Base-by-base conservation (phyloP, 2,113 vertebrate genomes). In the Rhynchomys soricoides region DNA sequence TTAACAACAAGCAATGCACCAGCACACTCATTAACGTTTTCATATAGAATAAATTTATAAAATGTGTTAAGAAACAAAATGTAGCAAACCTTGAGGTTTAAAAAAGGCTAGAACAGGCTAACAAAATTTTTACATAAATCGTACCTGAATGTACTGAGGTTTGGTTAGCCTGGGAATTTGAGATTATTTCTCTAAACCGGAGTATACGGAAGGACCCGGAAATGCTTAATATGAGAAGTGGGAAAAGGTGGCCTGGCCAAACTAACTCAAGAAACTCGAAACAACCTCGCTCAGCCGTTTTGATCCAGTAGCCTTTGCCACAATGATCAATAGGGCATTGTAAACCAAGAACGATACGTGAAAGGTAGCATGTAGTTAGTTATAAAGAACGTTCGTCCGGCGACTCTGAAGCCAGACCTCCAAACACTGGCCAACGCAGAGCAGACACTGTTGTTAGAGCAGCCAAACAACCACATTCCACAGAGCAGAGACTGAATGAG, bases 321-420 rank as follows among this genome's bases (percentile, higher is more conserved):
- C 26, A 64, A 40, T 73, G 4, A 7, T 12, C 9, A 62, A 40
- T 50, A 64, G 85, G 1, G n/a, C 92, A 70, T 31, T 59, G 57
- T 81, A 64, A 95, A 96, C 70, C 29, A 91, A 78, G 24, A 66
- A 50, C 37, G 17, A 24, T 45, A 19, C 26, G 52, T 22, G 2
- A 70, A 62, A 91, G 5, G 5, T 68, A 95, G 37, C 17, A 81
- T 70, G 34, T 22, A 37, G 26, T 29, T 89, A 87, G 52, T n/a
- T 92, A 92, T n/a, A 88, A 11, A 77, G n/a, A 86, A 79, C 37
- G 16, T 12, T 87, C 3, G 26, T 95, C 59, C 62, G 22, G 91
- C 26, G 83, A 75, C 75, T 89, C 70, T 79, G 29, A 93, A 89
- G 79, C 66, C 88, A 95, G 9, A 87, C 66, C n/a, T 77, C 43